Evolutionary conservation across 2,113 vertebrate species (phyloP), one percentile per base, ranked within the genome.

Genomic region (Xiphophorus couchianus): DNA sequence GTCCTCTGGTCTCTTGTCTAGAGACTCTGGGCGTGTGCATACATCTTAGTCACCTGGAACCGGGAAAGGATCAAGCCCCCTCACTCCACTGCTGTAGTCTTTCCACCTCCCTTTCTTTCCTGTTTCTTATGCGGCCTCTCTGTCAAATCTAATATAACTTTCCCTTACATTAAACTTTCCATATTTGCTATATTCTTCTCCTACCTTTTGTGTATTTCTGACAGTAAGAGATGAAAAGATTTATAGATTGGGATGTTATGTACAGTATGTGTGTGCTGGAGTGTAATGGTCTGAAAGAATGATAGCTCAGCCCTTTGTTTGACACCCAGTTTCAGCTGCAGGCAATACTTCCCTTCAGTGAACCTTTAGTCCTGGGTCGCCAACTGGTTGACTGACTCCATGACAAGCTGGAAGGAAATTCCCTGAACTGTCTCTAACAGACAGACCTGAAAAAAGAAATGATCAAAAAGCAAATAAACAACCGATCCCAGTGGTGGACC

Each of bases 41-140:
- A 69, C 69, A 62, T 65, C 73, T 74, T 64, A 82, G 75, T 93
- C 89, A 93, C 90, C 82, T 91, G 91, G 85, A 92, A 83, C 81
- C 75, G 78, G 29, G 75, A 44, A n/a, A 75, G 77, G 60, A 84
- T 66, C 28, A 75, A 77, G 69, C 67, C 73, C 25, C 81, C 72
- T 83, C 70, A 48, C 84, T 74, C 62, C 35, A 15, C 67, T 64
- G 51, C 74, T 65, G 75, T 66, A 1, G n/a, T 4, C 17, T 62
- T 77, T 73, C 71, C 31, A 68, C 51, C 25, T 58, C 51, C 10
- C 62, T 64, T 60, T 74, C 73, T 62, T 75, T 67, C 27, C 17
- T 28, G 17, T 25, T 33, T 28, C 22, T 65, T 66, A 69, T 7
- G 22, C 0, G 22, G 39, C 33, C 8, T 22, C 44, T 39, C 30